A percentile compares a stretch with the other conserved stretches of the same genome.
Conservation (phyloP, 2,888 invertebrate genomes). For the Acronicta aceris region DNA sequence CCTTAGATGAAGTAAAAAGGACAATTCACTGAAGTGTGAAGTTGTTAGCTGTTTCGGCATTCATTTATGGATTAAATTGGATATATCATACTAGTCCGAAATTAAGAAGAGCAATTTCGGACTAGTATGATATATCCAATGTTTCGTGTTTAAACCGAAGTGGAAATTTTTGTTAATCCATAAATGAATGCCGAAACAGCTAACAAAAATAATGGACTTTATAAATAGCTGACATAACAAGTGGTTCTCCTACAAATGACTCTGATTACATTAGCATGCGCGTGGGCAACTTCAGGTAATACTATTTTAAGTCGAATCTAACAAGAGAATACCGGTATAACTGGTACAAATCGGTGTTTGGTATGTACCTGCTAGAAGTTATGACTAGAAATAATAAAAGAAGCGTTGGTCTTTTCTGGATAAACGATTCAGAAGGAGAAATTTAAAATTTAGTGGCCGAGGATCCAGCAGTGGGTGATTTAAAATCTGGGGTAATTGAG, state of each 20-base stretch:
- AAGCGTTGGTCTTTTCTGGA: neutral
- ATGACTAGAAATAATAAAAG: neutral
- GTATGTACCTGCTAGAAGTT: neutral
- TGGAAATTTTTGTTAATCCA: neutral
- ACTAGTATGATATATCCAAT: no score
- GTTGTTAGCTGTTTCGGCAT: no score
- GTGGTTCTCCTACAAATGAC: conserved; percentile 51
- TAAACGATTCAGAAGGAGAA: no score
- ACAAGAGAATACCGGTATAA: conserved; percentile 40
- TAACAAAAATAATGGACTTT: conserved; percentile 13
- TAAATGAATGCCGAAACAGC: conserved; percentile 1
- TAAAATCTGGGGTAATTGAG: no score
- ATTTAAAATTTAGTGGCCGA: neutral
- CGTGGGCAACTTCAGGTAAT: conserved; percentile 40
- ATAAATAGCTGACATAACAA: conserved; percentile 42
- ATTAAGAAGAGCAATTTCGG: no score
- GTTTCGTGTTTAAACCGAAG: no score
- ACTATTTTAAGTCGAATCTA: conserved; percentile 53
- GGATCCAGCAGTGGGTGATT: neutral
- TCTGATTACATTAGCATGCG: conserved; percentile 36
- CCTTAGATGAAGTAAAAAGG: no score
- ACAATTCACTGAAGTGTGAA: no score
- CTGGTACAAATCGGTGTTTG: conserved; percentile 1
- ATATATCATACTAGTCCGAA: no score
- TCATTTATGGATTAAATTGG: no score